Base-by-base conservation (phyloP, 2,888 invertebrate species). In the Mystacides longicornis region DNA sequence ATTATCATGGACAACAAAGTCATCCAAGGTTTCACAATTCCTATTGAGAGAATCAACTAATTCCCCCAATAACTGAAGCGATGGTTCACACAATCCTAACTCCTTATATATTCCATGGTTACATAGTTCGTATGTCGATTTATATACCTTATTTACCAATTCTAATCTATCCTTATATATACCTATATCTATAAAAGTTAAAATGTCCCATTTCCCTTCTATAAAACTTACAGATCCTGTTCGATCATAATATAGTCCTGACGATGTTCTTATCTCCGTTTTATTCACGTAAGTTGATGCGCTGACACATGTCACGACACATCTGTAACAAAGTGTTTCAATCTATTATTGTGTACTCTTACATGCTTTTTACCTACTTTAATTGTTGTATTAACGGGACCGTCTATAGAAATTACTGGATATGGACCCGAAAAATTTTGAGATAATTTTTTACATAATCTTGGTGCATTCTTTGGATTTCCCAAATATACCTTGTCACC, bases 311-410 rank as follows among this genome's bases (percentile, higher is more conserved):
- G 43, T 5, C 5, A 43, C 16, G 5, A 43, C 7, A 5, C 43
- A n/a, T 11, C 5, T n/a, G 16, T 5, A 43, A 43, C 9, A 5
- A 42, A 37, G 14, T 43, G 19, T 21, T 58, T 62, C 21, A 61
- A 16, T 50, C 55, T 16, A 31, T 62, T 57, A 5, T 42, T 23
- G 49, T 58, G 60, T n/a, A 61, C 62, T 46, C 62, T 63, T 23
- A 58, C 55, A 33, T 57, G 46, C 60, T 64, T 64, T 43, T 59
- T 62, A 54, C 46, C 31, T 23, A 57, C 52, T 23, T n/a, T n/a
- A n/a, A n/a, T n/a, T n/a, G n/a, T n/a, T n/a, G n/a, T n/a, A n/a
- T n/a, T n/a, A n/a, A n/a, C n/a, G n/a, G n/a, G n/a, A n/a, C n/a
- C n/a, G n/a, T n/a, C n/a, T n/a, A n/a, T n/a, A n/a, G n/a, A n/a